These are phyloP conservation scores for Aquatica leii DNA, from an alignment of 2,888 invertebrate genomes.

Conservation along the genomic window DNA sequence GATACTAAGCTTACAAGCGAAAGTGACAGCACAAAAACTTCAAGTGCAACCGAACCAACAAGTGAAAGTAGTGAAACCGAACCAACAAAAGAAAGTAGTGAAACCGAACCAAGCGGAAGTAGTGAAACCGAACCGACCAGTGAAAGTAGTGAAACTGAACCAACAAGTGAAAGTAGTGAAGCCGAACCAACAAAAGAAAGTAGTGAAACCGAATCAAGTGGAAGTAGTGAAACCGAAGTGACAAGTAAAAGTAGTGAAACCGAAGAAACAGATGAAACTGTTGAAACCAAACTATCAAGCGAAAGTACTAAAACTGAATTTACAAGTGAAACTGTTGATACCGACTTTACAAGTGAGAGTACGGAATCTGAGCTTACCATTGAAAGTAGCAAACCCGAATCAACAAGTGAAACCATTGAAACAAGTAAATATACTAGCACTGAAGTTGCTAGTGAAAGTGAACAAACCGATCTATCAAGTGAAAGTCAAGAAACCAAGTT, in stretches of 20 bases:
- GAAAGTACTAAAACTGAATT: background rate
- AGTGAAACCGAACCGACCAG: constrained; percentile 19
- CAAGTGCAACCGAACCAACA: constrained; percentile 28
- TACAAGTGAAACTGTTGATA: constrained; percentile 13
- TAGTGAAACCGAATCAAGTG: constrained; percentile 18
- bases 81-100: background rate
- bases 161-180: background rate
- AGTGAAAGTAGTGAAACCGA: constrained; percentile 17
- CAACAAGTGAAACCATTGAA: background rate
- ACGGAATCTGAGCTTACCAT: constrained; percentile 11
- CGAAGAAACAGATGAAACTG: background rate
- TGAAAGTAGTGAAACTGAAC: background rate
- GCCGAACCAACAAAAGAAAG: background rate
- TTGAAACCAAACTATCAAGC: background rate
- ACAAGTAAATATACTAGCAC: constrained; percentile 3
- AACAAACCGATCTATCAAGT: too few relatives aligned
- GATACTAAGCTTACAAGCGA: background rate
- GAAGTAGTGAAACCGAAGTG: constrained; percentile 19
- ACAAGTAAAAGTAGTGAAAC: constrained; percentile 20
- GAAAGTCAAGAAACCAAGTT: too few relatives aligned
- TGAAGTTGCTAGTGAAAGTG: too few relatives aligned
- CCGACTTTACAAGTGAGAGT: background rate
- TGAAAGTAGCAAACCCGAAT: constrained; percentile 16
- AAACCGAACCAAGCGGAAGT: constrained; percentile 18
- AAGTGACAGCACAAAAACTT: background rate